phyloP scores from a whole-genome alignment of 1,140 invertebrate genomes.

The Oreohelix idahoensis region DNA sequence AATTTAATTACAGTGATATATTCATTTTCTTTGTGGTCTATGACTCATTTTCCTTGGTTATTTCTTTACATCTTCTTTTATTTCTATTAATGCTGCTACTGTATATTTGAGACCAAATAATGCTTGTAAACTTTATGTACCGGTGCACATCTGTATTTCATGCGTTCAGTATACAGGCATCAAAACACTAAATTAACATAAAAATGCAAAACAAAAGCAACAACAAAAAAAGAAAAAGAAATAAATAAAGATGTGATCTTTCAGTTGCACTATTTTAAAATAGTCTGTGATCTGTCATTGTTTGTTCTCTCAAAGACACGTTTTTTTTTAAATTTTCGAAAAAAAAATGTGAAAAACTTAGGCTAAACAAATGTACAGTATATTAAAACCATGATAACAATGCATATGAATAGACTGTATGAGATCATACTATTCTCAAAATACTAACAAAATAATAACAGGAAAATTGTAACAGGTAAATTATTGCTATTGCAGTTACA shows the following conservation, averaged over 20 bases:
- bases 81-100: too few relatives aligned
- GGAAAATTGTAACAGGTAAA: not conserved
- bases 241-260: not conserved
- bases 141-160: too few relatives aligned
- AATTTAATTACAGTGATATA: too few relatives aligned
- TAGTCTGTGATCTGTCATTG: not conserved
- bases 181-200: too few relatives aligned
- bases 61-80: too few relatives aligned
- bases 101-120: too few relatives aligned
- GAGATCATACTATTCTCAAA: not conserved
- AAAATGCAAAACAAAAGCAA: too few relatives aligned
- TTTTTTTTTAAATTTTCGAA: not conserved
- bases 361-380: not conserved
- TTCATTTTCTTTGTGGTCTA: too few relatives aligned
- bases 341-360: not conserved
- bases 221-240: too few relatives aligned
- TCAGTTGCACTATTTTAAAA: not conserved
- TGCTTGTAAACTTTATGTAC: too few relatives aligned
- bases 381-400: not conserved
- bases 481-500: not conserved
- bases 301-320: not conserved
- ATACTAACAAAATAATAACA: not conserved
- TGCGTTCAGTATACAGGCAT: too few relatives aligned
- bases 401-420: not conserved
- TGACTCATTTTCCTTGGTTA: too few relatives aligned